These are phyloP conservation scores for Sinella curviseta DNA, from an alignment of 1,140 invertebrate species.

Conservation along the genomic window DNA sequence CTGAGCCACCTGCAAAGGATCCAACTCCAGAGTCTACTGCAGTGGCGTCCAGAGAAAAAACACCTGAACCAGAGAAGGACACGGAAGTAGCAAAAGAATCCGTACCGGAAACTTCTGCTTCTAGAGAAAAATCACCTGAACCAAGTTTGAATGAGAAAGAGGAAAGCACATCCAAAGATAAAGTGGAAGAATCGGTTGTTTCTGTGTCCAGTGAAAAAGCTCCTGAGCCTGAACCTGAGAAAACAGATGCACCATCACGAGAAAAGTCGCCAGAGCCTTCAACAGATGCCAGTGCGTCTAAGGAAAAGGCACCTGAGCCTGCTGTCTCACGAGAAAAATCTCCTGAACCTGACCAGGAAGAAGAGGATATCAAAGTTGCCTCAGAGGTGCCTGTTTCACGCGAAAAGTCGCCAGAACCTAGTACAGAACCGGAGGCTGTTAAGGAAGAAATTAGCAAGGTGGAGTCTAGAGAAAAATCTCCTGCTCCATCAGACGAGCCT, in stretches of 20 bases:
- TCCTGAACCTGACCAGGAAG: neutral
- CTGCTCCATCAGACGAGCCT: neutral
- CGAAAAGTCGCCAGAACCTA: neutral
- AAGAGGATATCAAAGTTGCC: no score
- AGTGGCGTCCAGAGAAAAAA: slow-evolving; percentile 3
- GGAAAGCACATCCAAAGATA: no score
- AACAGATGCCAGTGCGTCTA: no score
- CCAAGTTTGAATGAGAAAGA: no score
- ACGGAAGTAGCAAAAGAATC: neutral
- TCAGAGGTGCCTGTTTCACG: no score
- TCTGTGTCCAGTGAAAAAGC: no score
- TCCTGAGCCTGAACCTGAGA: no score
- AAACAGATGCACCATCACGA: neutral
- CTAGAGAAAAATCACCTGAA: neutral
- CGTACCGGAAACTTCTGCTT: no score
- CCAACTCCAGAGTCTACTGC: neutral
- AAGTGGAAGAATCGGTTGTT: no score
- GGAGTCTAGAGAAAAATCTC: neutral
- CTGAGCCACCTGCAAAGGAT: neutral
- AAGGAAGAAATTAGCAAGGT: neutral
- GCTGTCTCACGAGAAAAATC: neutral
- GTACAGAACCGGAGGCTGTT: neutral
- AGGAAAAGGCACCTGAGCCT: neutral
- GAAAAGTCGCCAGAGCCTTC: slow-evolving; percentile 52
- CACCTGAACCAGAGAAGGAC: neutral